These are phyloP conservation scores for Ochropleura leucogaster DNA, from an alignment of 2,888 invertebrate species.

Conservation along the genomic window DNA sequence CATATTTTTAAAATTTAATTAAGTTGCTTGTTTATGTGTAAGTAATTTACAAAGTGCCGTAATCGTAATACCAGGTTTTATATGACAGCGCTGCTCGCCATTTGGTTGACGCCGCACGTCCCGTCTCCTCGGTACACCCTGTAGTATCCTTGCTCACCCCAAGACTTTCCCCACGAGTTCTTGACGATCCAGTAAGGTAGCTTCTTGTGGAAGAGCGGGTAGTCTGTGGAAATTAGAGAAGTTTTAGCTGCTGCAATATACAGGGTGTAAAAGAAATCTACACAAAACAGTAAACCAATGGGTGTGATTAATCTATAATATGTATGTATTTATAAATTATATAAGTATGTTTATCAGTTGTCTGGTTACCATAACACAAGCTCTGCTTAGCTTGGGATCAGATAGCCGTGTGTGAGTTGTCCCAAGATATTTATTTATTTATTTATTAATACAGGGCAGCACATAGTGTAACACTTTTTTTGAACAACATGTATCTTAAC, in stretches of 20 bases:
- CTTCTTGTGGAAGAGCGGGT: slow-evolving; percentile 94
- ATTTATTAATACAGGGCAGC: too few species aligned
- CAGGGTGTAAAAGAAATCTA: too few species aligned
- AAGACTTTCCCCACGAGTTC: slow-evolving; percentile 97
- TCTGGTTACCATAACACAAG: too few species aligned
- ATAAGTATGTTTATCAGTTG: too few species aligned
- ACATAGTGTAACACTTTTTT: too few species aligned
- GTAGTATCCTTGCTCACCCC: slow-evolving; percentile 99
- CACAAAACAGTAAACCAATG: too few species aligned
- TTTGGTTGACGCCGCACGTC: slow-evolving; percentile 97
- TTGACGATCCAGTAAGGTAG: slow-evolving; percentile 98
- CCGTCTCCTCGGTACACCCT: slow-evolving; percentile 98
- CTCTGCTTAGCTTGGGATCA: too few species aligned
- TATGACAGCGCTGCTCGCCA: slow-evolving; percentile 95
- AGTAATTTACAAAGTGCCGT: background rate
- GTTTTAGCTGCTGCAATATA: background rate
- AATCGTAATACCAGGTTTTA: slow-evolving; percentile 57
- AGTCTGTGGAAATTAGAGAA: slow-evolving; percentile 87
- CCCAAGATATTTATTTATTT: too few species aligned
- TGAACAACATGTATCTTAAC: too few species aligned
- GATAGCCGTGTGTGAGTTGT: too few species aligned
- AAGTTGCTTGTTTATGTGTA: background rate
- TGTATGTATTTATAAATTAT: too few species aligned
- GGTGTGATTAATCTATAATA: too few species aligned
- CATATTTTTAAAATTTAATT: background rate